Evolutionary conservation across 1,140 invertebrate species (phyloP), one percentile per base, ranked within the genome.

Genomic region (Diplogasteroides magnus): DNA sequence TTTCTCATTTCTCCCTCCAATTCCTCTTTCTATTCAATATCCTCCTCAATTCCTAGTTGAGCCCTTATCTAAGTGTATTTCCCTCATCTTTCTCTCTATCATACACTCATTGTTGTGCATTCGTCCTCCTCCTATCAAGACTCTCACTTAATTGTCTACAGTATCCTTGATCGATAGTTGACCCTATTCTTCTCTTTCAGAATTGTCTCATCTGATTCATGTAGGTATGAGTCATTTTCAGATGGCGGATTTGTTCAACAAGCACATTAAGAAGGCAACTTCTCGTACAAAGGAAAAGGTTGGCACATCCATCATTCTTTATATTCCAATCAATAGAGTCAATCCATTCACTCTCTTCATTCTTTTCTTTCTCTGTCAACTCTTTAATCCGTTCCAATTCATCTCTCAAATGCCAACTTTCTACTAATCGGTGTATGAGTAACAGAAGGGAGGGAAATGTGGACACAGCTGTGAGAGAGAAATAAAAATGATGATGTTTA

Each of bases 181-280:
- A 28, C 29, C 55, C 55, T 25, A 25, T 64, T 14, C 23, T 6
- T 3, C 57, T 48, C 57, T 37, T 55, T 55, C 2, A 66, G 31
- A 55, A 48, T 15, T 15, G 2, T 27, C 57, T 66, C 57, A 31
- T n/a, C 19, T 23, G n/a, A 14, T 13, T 19, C 2, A 56, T 14
- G 19, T 23, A 28, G n/a, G 26, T 15, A 48, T 68, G 55, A 68
- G 48, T 68, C 26, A 19, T 61, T 61, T 56, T 26, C 6, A 48
- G n/a, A 71, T 71, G 69, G 65, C 57, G 1, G 69, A 71, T 29
- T 32, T 71, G 48, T 71, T 71, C 59, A 66, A 66, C 59, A 71
- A 71, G 29, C 69, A 71, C 27, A 31, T 71, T 23, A 71, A 71
- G 63, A 71, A 71, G 31, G 63, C 64, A 15, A 71, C 69, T 28